Conservation (phyloP, 2,888 invertebrate species). For the Oscheius sp. region DNA sequence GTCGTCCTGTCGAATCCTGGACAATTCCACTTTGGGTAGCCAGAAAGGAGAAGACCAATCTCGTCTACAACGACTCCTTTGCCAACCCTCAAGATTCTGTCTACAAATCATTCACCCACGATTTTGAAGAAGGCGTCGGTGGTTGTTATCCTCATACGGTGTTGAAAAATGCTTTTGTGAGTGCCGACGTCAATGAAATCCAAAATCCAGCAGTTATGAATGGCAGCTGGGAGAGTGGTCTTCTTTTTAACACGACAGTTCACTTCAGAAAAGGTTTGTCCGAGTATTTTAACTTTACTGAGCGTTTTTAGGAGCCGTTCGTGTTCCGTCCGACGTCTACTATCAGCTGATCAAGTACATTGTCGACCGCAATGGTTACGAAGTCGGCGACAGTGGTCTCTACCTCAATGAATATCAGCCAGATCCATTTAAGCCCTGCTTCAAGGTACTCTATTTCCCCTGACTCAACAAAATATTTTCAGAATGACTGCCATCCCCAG, state of each 20-base stretch:
- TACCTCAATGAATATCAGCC: constrained; percentile 70
- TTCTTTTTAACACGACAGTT: constrained; percentile 71
- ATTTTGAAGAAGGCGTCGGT: constrained; percentile 65
- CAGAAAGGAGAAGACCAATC: constrained; percentile 60
- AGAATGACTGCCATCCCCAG: constrained; percentile 68
- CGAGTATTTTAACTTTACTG: too few species aligned
- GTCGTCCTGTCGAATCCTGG: constrained; percentile 71
- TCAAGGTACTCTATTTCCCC: constrained; percentile 51
- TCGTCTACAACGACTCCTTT: constrained; percentile 64
- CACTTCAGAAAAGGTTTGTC: constrained; percentile 65
- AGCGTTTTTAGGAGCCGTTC: constrained; percentile 57
- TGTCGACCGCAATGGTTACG: constrained; percentile 66
- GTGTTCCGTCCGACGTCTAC: constrained; percentile 70
- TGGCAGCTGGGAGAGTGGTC: constrained; percentile 70
- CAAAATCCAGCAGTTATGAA: constrained; percentile 65
- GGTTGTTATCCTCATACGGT: constrained; percentile 71
- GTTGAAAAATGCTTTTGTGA: constrained; percentile 65
- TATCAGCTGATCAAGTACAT: constrained; percentile 67
- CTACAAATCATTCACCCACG: constrained; percentile 53
- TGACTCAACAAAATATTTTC: neutral
- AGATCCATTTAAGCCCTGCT: constrained; percentile 72
- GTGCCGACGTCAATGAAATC: constrained; percentile 71
- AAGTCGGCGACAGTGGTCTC: constrained; percentile 71
- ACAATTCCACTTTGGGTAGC: constrained; percentile 70
- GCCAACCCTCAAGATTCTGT: constrained; percentile 64